Base-by-base conservation (phyloP, 2,113 vertebrate genomes). In the Tenebrosternarchus preto region DNA sequence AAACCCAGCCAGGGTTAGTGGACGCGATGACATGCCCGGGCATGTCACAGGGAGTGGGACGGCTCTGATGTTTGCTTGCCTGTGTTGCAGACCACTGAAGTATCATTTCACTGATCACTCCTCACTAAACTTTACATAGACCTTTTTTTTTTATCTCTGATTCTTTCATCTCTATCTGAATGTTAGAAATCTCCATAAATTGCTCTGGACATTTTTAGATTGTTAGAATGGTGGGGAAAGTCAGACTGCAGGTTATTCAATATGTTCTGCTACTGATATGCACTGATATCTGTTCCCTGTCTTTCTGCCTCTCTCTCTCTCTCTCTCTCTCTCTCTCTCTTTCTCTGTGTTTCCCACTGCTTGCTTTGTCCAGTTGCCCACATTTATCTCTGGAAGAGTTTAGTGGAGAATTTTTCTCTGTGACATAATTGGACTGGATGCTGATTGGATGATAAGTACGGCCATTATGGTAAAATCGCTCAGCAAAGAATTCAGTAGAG, bases 401-500 rank as follows among this genome's bases (percentile, higher is more conserved):
- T 68, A 64, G 56, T 61, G 75, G 43, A 70, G 64, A 77, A 66
- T 43, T 78, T 63, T 69, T 39, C 75, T 73, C 2, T 46, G 27
- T 74, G 71, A 74, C 83, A 80, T 81, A 71, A 84, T 84, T 74
- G 76, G 63, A 27, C 46, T 70, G 76, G 56, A 75, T 84, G 76
- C 64, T 76, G 80, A 81, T 84, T 74, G 76, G 69, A 73, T 63
- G 80, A 84, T 84, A 78, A 80, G 70, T 46, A 57, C 78, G 66
- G 83, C 74, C 64, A 78, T 84, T 84, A 76, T 75, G 70, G 56
- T 33, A n/a, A 57, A 73, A 80, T 73, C 67, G 71, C 66, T 60
- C 66, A 70, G 56, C 66, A 56, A 56, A 70, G 64, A 75, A 81
- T 78, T 57, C 56, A 36, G 66, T 16, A 33, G n/a, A 59, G 68